Base-by-base conservation (phyloP, 2,888 invertebrate species). In the Drosophila cyrtoloma region DNA sequence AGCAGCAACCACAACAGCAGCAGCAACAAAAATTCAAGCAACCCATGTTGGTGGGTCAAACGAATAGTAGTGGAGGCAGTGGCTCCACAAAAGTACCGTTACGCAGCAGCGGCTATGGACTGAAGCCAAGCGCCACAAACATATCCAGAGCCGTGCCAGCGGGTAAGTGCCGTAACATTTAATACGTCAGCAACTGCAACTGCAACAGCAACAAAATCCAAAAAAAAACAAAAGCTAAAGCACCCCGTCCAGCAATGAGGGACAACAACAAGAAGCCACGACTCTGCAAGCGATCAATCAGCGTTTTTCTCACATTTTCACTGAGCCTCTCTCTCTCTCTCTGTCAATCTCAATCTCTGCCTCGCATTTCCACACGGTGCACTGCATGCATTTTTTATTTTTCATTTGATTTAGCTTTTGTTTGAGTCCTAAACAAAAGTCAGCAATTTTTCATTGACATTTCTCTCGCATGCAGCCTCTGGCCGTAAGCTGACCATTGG, bases 401-500 rank as follows among this genome's bases (percentile, higher is more conserved):
- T 69, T 65, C 2, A 47, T 35, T 79, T 42, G n/a, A 19, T 53
- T 62, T 51, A 50, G n/a, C 39, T 44, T 77, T 65, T 53, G 4
- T 22, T 59, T 63, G 63, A 14, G 30, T 63, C 53, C 50, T 22
- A 5, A 22, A 26, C 44, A 12, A 73, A 14, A n/a, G 5, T 22
- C 16, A 26, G 5, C 53, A 3, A 4, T 28, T 37, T 47, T 22
- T 47, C 32, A 69, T 26, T 22, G 6, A 33, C 1, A 30, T 22
- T 28, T 37, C 28, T 28, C 5, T 55, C 35, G 35, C 26, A 28
- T 55, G 26, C 92, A 97, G 97, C 97, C 84, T 96, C 97, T 77
- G 97, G 97, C 9, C 96, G 97, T 81, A 97, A 97, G 93, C 93
- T 97, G 75, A 96, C 96, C 14, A 95, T 97, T 44, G 95, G 96